Evolutionary conservation across 64 coral and sea anemone genomes (phyloP).

Genomic region (Stichodactyla helianthus): DNA sequence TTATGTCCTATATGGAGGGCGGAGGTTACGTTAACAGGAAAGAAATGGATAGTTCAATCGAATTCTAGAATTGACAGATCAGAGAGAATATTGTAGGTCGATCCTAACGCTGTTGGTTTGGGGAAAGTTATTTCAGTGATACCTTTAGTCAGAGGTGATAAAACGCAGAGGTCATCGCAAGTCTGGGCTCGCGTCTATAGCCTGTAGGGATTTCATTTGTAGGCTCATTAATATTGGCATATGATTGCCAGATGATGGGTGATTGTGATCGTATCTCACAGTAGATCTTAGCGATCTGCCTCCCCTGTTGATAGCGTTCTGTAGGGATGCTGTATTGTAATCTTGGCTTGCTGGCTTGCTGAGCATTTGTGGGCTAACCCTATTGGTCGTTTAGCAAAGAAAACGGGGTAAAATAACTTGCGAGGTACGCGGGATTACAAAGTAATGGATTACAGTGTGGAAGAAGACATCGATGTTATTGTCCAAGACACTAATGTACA

Average conservation of each 20-base stretch:
- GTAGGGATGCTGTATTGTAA: background rate
- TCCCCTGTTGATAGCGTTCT: background rate
- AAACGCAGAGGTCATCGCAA: background rate
- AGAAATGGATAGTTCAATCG: no score
- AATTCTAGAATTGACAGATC: no score
- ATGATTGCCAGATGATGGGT: slow-evolving; percentile 13
- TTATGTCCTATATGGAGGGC: no score
- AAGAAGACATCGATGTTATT: background rate
- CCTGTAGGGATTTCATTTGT: background rate
- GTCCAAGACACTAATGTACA: background rate
- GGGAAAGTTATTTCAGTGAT: background rate
- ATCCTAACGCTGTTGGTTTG: no score
- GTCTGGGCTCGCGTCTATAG: background rate
- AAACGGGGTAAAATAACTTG: background rate
- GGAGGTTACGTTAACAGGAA: no score
- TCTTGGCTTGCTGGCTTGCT: background rate
- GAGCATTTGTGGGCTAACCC: background rate
- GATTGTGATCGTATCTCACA: background rate
- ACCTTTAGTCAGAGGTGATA: background rate
- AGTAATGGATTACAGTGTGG: background rate
- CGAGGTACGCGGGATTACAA: background rate
- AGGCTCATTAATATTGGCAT: background rate
- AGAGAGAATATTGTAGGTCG: no score
- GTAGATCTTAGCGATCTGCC: background rate
- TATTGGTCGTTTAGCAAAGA: no score